These are phyloP conservation scores for Myotis lucifugus DNA, from an alignment of 2,113 vertebrate species.

Conservation along the genomic window DNA sequence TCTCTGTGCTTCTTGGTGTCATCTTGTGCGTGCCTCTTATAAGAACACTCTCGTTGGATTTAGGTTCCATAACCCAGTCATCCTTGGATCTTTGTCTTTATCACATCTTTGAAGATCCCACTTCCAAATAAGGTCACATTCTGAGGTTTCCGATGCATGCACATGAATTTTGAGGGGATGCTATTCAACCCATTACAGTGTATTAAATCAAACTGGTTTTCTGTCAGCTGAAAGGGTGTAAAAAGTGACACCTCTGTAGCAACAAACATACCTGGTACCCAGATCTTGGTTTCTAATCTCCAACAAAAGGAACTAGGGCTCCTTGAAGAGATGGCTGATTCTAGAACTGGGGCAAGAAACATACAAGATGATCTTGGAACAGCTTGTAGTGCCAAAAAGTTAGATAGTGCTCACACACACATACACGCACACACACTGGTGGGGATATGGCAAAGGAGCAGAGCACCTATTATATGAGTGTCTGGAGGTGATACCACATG, in stretches of 20 bases:
- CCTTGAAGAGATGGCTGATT: not conserved
- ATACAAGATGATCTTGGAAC: not conserved
- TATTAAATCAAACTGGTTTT: not conserved
- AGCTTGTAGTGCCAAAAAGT: not conserved
- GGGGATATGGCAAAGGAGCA: not conserved
- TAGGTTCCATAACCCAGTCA: not conserved
- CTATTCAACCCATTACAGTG: not conserved
- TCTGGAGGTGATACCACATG: not conserved
- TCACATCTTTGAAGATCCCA: not conserved
- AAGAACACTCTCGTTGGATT: not conserved
- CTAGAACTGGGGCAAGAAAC: not conserved
- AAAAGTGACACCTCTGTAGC: not conserved
- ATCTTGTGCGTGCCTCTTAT: not conserved
- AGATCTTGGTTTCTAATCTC: slow-evolving; percentile 15
- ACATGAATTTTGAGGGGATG: not conserved
- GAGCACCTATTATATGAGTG: not conserved
- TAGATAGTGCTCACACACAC: not conserved
- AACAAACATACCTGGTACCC: not conserved
- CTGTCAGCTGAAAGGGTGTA: not conserved
- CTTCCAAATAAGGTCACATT: not conserved
- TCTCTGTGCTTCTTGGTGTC: not conserved
- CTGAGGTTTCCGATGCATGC: not conserved
- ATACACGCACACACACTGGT: not conserved
- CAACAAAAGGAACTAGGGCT: not conserved
- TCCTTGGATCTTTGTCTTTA: not conserved